Conservation (phyloP, 2,888 invertebrate genomes). For the Dryocosmus kuriphilus region DNA sequence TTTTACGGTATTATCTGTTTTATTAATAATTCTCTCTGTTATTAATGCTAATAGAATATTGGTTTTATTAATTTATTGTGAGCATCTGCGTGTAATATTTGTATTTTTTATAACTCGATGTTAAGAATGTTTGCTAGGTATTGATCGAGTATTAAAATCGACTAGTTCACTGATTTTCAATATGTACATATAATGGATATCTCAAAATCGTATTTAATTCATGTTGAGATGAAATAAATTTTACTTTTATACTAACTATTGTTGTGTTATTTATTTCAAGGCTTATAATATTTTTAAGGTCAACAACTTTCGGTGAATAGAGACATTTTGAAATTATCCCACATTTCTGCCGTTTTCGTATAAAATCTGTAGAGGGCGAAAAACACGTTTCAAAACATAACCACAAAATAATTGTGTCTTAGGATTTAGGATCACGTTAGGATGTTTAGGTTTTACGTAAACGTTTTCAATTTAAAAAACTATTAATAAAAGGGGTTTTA, state of each 20-base stretch:
- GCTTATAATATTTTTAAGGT: neutral
- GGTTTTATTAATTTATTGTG: neutral
- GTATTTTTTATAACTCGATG: neutral
- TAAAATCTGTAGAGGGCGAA: neutral
- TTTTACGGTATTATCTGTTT: neutral
- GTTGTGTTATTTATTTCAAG: neutral
- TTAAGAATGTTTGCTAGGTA: neutral
- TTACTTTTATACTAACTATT: constrained; percentile 1
- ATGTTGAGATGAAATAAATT: neutral
- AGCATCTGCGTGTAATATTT: neutral
- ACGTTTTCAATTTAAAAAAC: neutral
- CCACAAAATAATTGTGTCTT: neutral
- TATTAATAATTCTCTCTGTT: too few relatives aligned
- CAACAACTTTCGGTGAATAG: neutral
- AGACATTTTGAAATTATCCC: neutral
- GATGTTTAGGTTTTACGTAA: neutral
- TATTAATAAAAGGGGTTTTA: neutral
- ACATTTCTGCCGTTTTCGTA: neutral
- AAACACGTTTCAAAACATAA: neutral
- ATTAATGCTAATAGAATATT: neutral
- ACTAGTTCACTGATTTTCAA: neutral
- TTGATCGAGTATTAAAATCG: neutral
- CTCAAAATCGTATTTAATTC: neutral
- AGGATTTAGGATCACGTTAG: too few relatives aligned
- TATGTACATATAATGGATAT: neutral